Conservation (phyloP, 35 echinoderm and acorn worm genomes). For the Lytechinus variegatus region DNA sequence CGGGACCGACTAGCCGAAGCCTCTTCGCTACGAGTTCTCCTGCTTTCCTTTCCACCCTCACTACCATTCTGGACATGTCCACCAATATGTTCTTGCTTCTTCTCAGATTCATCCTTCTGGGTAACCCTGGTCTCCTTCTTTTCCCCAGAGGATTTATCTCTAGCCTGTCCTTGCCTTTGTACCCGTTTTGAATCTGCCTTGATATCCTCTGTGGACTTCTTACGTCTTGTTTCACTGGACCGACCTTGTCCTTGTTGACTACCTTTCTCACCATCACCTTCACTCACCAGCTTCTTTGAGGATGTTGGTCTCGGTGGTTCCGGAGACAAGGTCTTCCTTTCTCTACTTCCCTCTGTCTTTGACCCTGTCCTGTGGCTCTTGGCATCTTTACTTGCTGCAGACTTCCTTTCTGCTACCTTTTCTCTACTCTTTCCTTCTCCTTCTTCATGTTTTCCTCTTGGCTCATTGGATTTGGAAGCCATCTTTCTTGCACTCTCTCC, state of each 20-base stretch:
- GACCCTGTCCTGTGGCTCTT: not conserved
- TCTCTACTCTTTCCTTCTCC: not conserved
- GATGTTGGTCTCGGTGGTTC: not conserved
- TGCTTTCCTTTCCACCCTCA: not conserved
- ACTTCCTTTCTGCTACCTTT: not conserved
- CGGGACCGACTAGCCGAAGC: not conserved
- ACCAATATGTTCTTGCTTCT: not conserved
- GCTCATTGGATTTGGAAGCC: not conserved
- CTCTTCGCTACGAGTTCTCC: not conserved
- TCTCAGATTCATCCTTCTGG: not conserved
- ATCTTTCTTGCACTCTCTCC: not conserved
- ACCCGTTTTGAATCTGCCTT: not conserved
- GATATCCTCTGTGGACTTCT: not conserved
- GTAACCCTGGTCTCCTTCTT: not conserved
- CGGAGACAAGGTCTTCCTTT: not conserved
- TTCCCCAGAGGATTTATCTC: not conserved
- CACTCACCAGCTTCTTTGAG: not conserved
- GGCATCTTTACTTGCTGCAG: not conserved
- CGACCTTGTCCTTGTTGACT: not conserved
- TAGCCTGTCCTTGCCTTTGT: not conserved
- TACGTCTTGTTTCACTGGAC: not conserved
- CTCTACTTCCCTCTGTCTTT: constrained; percentile 2
- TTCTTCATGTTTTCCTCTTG: not conserved
- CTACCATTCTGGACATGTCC: not conserved
- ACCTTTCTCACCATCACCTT: not conserved